These are phyloP conservation scores for Lemur catta DNA, from an alignment of 2,797 vertebrate species.

Conservation along the genomic window DNA sequence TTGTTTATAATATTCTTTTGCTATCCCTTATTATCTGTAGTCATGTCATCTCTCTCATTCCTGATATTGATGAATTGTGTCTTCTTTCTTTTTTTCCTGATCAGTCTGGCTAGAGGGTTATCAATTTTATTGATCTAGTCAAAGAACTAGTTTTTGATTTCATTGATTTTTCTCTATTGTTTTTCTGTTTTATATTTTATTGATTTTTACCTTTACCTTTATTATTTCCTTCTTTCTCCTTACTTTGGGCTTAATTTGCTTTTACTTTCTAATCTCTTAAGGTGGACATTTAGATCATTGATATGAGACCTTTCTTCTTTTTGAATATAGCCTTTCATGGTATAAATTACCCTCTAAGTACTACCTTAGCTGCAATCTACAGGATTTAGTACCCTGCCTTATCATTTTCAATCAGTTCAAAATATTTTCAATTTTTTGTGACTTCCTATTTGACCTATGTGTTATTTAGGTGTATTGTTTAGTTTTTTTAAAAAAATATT, in stretches of 20 bases:
- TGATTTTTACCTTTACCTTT: slow-evolving; percentile 23
- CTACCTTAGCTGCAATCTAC: not conserved
- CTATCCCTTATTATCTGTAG: not conserved
- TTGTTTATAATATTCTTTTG: not conserved
- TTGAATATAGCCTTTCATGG: not conserved
- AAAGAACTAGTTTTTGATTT: slow-evolving; percentile 17
- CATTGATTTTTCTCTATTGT: slow-evolving; percentile 36
- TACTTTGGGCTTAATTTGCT: slow-evolving; percentile 25
- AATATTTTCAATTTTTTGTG: slow-evolving; percentile 32
- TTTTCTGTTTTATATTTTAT: not conserved
- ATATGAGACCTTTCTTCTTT: not conserved
- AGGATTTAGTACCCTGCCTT: not conserved
- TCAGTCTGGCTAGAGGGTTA: not conserved
- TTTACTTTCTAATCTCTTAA: slow-evolving; percentile 17
- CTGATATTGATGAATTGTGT: not conserved
- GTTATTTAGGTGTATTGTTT: not conserved
- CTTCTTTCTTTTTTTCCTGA: not conserved
- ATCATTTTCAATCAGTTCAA: slow-evolving; percentile 22
- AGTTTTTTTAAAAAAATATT: not conserved
- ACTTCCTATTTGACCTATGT: not conserved
- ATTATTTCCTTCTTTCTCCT: not conserved
- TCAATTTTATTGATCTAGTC: slow-evolving; percentile 3
- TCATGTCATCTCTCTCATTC: not conserved
- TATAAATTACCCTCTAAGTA: not conserved
- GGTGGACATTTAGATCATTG: not conserved